phyloP scores from a whole-genome alignment of 2,888 invertebrate species.

The Xanthorhoe spadicearia region DNA sequence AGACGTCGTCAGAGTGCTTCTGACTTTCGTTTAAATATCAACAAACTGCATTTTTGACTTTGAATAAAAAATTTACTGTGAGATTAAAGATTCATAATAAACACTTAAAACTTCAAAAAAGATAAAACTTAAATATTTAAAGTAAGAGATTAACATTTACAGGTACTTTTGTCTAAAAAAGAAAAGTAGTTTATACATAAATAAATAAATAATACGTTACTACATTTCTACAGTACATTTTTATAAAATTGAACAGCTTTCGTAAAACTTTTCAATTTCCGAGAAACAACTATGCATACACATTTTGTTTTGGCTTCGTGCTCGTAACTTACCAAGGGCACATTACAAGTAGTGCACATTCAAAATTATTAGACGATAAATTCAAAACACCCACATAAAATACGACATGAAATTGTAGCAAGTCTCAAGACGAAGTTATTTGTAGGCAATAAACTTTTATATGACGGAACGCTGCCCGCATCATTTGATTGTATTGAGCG shows the following conservation, averaged over 20 bases:
- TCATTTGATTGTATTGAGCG: conserved; percentile 50
- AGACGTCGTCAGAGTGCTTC: too few relatives aligned
- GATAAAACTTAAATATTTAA: too few relatives aligned
- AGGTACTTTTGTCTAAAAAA: too few relatives aligned
- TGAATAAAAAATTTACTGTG: too few relatives aligned
- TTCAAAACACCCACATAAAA: conserved; percentile 50
- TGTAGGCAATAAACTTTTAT: conserved; percentile 54
- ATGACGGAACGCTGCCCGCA: conserved; percentile 47
- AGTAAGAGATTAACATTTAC: too few relatives aligned
- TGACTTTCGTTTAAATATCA: too few relatives aligned
- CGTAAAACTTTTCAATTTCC: background rate
- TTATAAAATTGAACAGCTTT: background rate
- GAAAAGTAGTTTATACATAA: too few relatives aligned
- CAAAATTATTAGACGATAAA: conserved; percentile 55
- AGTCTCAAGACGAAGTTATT: conserved; percentile 45
- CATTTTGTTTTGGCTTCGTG: background rate
- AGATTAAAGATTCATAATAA: too few relatives aligned
- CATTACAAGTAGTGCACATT: conserved; percentile 15
- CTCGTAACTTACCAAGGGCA: background rate
- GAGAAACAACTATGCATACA: background rate
- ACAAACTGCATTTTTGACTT: too few relatives aligned
- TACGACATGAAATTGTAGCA: conserved; percentile 49
- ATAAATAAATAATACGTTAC: too few relatives aligned
- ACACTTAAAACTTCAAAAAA: too few relatives aligned
- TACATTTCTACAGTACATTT: too few relatives aligned